Conservation (phyloP, 2,797 vertebrate species). For the Perodicticus potto region DNA sequence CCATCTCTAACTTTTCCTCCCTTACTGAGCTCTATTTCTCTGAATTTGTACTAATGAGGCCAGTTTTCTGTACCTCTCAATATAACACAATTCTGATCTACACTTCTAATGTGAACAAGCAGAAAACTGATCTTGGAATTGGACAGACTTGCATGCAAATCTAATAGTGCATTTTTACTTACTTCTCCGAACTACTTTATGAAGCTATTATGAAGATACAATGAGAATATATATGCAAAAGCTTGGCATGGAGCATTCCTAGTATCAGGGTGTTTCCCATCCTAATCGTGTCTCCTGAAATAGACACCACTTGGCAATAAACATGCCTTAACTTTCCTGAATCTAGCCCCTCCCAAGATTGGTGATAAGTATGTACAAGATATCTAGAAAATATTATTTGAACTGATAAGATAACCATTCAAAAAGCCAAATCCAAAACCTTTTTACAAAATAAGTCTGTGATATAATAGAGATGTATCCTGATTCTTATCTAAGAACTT, state of each 20-base stretch:
- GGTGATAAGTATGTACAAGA: background rate
- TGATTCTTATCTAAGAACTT: background rate
- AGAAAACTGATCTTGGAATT: background rate
- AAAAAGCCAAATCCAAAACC: background rate
- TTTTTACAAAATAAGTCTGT: background rate
- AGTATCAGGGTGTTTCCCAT: background rate
- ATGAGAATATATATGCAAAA: background rate
- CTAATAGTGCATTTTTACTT: background rate
- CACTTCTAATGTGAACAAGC: background rate
- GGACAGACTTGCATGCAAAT: background rate
- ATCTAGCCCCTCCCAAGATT: background rate
- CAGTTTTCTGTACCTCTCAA: background rate
- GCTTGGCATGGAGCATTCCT: background rate
- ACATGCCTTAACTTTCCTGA: background rate
- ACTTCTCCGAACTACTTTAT: background rate
- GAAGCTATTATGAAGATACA: background rate
- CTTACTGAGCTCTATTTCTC: background rate
- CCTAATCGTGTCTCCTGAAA: background rate
- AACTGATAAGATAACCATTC: background rate
- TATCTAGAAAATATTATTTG: background rate
- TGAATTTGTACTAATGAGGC: background rate
- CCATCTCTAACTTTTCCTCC: background rate
- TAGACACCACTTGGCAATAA: background rate
- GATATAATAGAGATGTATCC: background rate
- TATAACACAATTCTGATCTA: background rate